Percentiles rank a stretch among this genome's conserved stretches.
Evolutionary conservation across 2,888 invertebrate genomes (phyloP).

Genomic region (Protophormia terraenovae): DNA sequence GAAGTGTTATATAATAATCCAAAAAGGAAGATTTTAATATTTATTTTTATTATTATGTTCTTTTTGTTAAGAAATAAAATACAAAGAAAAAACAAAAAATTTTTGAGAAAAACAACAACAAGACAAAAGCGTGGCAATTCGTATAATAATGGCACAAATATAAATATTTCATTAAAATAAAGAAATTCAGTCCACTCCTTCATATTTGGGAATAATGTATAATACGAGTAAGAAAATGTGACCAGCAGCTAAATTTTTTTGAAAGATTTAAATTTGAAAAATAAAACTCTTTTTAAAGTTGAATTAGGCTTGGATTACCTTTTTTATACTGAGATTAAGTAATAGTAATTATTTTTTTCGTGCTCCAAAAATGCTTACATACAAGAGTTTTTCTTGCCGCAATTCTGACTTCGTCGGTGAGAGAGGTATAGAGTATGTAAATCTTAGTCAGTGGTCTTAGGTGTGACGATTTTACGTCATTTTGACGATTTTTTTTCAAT

Average conservation of each 20-base stretch:
- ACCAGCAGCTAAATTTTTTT: neutral
- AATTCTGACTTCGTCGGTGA: too few species aligned
- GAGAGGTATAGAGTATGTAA: too few species aligned
- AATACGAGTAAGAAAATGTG: neutral
- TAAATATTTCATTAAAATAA: neutral
- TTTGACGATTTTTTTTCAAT: too few species aligned
- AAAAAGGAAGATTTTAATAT: conserved; percentile 36
- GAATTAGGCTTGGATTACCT: too few species aligned
- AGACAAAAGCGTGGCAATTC: conserved; percentile 12
- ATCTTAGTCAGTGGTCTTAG: too few species aligned
- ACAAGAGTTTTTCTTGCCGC: too few species aligned
- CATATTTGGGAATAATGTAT: neutral
- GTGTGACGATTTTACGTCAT: too few species aligned
- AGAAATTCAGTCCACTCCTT: neutral
- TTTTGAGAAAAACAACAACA: neutral
- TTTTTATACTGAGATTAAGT: too few species aligned
- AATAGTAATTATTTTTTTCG: too few species aligned
- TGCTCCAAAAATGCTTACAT: too few species aligned
- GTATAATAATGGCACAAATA: conserved; percentile 8
- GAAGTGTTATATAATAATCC: conserved; percentile 37
- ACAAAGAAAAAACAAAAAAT: neutral
- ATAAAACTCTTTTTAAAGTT: too few species aligned
- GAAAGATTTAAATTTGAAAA: too few species aligned
- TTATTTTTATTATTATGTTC: conserved; percentile 12
- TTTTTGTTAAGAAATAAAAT: neutral